Evolutionary conservation across 2,888 invertebrate species (phyloP).

Genomic region (Ectobius pallidus): DNA sequence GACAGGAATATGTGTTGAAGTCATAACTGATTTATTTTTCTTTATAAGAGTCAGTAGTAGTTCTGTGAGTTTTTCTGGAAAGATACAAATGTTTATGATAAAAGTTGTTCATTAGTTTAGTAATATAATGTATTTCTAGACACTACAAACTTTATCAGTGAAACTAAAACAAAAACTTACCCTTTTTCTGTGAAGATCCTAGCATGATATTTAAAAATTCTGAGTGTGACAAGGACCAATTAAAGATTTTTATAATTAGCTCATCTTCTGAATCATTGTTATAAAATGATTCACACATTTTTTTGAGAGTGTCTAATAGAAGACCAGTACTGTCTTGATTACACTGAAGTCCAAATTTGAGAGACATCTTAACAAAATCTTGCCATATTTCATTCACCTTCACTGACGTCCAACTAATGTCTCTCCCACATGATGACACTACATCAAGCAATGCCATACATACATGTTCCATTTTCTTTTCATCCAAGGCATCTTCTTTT

Average conservation of each 20-base stretch:
- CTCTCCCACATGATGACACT: not conserved
- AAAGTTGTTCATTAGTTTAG: no score
- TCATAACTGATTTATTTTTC: conserved; percentile 69
- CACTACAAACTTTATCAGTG: no score
- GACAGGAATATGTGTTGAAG: conserved; percentile 72
- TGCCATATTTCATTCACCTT: conserved; percentile 51
- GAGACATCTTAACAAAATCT: conserved; percentile 57
- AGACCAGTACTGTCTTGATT: conserved; percentile 57
- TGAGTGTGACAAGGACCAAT: conserved; percentile 78
- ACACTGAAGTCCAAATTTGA: conserved; percentile 69
- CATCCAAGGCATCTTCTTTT: not conserved
- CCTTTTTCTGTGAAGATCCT: conserved; percentile 52
- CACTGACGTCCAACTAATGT: conserved; percentile 47
- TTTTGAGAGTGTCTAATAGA: conserved; percentile 62
- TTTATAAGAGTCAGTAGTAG: conserved; percentile 67
- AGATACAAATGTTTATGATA: no score
- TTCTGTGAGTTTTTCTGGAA: conserved; percentile 66
- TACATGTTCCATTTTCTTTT: not conserved
- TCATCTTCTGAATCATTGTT: conserved; percentile 57
- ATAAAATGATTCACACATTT: conserved; percentile 64
- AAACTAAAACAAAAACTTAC: no score
- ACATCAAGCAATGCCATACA: not conserved
- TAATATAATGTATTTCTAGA: no score
- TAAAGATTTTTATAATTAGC: conserved; percentile 64
- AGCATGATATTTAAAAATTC: conserved; percentile 75